Evolutionary conservation across 2,797 vertebrate genomes (phyloP).

Genomic region (Sandelia bainsii): DNA sequence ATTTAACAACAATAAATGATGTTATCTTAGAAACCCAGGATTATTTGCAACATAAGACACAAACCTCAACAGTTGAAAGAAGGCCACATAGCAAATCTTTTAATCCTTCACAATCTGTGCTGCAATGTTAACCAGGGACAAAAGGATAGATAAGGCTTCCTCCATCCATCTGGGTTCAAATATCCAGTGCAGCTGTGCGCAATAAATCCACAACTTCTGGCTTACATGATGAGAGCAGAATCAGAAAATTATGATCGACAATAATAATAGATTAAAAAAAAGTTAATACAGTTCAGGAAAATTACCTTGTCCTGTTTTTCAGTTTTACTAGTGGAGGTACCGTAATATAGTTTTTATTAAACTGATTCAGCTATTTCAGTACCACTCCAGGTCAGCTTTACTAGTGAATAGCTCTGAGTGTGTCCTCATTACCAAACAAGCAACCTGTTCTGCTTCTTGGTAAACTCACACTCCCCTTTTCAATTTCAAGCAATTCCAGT

Average conservation of each 20-base stretch:
- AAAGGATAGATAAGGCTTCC: constrained; percentile 40
- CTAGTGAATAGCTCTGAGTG: constrained; percentile 6
- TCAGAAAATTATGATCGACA: constrained; percentile 10
- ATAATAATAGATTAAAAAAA: constrained; percentile 6
- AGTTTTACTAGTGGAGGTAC: not conserved
- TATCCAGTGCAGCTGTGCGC: constrained; percentile 51
- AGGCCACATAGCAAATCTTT: constrained; percentile 68
- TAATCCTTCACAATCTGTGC: constrained; percentile 67
- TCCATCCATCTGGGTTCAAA: constrained; percentile 66
- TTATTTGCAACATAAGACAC: constrained; percentile 40
- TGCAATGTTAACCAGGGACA: constrained; percentile 49
- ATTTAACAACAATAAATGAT: constrained; percentile 8
- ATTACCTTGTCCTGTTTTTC: constrained; percentile 2
- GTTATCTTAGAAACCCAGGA: constrained; percentile 19
- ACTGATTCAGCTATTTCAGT: constrained; percentile 10
- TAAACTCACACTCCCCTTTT: not conserved
- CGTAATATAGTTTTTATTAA: constrained; percentile 19
- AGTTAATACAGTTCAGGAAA: not conserved
- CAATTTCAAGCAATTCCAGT: constrained; percentile 4
- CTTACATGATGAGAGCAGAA: constrained; percentile 27
- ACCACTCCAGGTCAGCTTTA: constrained; percentile 10
- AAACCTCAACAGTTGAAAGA: constrained; percentile 52
- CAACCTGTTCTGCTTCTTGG: not conserved
- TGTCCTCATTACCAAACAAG: constrained; percentile 20
- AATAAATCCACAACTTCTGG: constrained; percentile 41